Evolutionary conservation across 1,140 invertebrate species (phyloP).

Genomic region (Metaphire vulgaris): DNA sequence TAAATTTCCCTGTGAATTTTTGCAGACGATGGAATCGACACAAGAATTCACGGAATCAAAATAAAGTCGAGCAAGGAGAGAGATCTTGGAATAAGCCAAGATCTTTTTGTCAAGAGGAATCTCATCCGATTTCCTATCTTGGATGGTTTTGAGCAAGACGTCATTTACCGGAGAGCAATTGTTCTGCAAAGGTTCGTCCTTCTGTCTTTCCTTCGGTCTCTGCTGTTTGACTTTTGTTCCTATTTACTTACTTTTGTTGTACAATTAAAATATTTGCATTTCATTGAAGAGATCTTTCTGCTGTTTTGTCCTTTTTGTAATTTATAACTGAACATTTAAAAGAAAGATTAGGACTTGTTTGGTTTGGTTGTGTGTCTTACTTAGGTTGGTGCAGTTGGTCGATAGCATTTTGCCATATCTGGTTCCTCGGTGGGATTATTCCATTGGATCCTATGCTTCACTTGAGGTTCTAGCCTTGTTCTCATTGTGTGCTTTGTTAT

Average conservation of each 20-base stretch:
- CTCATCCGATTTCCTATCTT: conserved; percentile 44
- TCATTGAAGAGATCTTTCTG: no score
- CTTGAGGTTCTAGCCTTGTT: conserved; percentile 34
- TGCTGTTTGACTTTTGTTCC: background rate
- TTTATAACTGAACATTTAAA: no score
- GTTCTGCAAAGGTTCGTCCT: conserved; percentile 42
- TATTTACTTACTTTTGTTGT: no score
- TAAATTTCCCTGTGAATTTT: no score
- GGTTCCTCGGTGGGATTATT: conserved; percentile 47
- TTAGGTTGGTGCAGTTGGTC: conserved; percentile 43
- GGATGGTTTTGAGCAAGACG: conserved; percentile 38
- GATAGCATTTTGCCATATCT: conserved; percentile 47
- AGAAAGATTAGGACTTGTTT: no score
- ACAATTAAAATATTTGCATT: no score
- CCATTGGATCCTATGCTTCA: conserved; percentile 38
- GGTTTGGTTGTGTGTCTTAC: no score
- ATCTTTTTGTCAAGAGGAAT: conserved; percentile 43
- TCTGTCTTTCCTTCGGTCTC: background rate
- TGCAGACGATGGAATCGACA: conserved; percentile 49
- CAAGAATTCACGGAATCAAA: conserved; percentile 45
- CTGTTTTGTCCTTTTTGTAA: no score
- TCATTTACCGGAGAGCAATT: conserved; percentile 42
- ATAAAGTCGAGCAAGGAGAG: conserved; percentile 45
- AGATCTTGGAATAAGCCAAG: conserved; percentile 41
- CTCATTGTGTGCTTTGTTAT: conserved; percentile 5